These are phyloP conservation scores for Macrotrachela quadricornifera DNA, from an alignment of 1,140 invertebrate genomes.

Conservation along the genomic window DNA sequence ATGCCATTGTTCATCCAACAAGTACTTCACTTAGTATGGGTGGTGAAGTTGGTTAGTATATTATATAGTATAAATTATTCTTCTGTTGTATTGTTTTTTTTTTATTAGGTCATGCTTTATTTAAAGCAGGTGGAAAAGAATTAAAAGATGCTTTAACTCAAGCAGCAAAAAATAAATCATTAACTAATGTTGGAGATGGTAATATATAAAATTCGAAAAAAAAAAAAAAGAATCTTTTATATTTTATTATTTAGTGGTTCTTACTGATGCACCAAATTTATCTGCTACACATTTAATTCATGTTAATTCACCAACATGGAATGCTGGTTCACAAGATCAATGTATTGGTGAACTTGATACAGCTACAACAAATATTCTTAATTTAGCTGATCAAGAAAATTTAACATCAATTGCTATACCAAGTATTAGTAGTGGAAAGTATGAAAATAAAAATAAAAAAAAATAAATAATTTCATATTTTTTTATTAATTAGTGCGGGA, in stretches of 20 bases:
- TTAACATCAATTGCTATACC: constrained; percentile 35
- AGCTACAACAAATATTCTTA: constrained; percentile 34
- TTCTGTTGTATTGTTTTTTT: too few species aligned
- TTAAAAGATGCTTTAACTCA: constrained; percentile 34
- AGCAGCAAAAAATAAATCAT: constrained; percentile 24
- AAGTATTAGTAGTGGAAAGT: constrained; percentile 36
- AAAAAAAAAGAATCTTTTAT: too few species aligned
- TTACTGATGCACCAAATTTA: too few species aligned
- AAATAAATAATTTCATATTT: constrained; percentile 10
- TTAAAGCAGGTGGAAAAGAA: constrained; percentile 34
- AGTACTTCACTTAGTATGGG: constrained; percentile 33
- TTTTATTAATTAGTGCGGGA: constrained; percentile 36
- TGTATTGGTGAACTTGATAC: constrained; percentile 30
- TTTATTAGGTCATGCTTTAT: constrained; percentile 18
- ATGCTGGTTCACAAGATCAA: constrained; percentile 18
- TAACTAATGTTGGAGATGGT: constrained; percentile 31
- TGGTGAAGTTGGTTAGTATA: constrained; percentile 31
- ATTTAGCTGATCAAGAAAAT: constrained; percentile 34
- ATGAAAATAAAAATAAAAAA: constrained; percentile 12
- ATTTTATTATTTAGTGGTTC: too few species aligned
- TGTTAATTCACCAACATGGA: constrained; percentile 33
- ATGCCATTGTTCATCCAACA: constrained; percentile 38
- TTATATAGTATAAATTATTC: too few species aligned
- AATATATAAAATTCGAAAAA: too few species aligned
- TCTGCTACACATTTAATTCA: constrained; percentile 29